phyloP scores from a whole-genome alignment of 2,113 vertebrate genomes.

The Atherinomorus stipes region DNA sequence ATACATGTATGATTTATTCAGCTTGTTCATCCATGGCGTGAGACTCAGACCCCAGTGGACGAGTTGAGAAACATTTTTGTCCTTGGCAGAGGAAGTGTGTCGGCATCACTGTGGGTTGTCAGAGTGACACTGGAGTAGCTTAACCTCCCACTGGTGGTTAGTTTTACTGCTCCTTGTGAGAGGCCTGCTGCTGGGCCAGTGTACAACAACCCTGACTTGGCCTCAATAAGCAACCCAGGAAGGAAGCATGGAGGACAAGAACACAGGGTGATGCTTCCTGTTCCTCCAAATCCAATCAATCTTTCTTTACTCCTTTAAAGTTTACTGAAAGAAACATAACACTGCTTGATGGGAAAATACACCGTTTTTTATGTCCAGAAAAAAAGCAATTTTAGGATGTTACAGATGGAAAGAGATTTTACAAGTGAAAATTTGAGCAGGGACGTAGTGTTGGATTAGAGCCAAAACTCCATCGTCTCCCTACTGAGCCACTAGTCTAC shows the following conservation, averaged over 20 bases:
- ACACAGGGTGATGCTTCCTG: constrained; percentile 57
- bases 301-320: constrained; percentile 31
- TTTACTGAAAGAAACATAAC: constrained; percentile 22
- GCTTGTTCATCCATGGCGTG: constrained; percentile 69
- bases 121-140: constrained; percentile 69
- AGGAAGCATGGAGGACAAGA: constrained; percentile 61
- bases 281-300: constrained; percentile 30
- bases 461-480: constrained; percentile 35
- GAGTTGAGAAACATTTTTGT: constrained; percentile 71
- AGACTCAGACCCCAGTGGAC: constrained; percentile 69
- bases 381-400: too few relatives aligned
- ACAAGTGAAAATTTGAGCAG: not conserved
- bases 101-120: constrained; percentile 69
- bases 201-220: constrained; percentile 48
- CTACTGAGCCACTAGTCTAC: constrained; percentile 16
- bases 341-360: not conserved
- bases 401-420: too few relatives aligned
- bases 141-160: constrained; percentile 71
- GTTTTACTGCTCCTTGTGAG: constrained; percentile 66
- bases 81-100: constrained; percentile 77
- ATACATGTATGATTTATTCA: constrained; percentile 80
- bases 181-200: constrained; percentile 52
- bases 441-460: constrained; percentile 31
- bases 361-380: not conserved
- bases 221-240: constrained; percentile 59